Evolutionary conservation across 2,797 vertebrate genomes (phyloP).

Genomic region (Kryptopterus vitreolus): DNA sequence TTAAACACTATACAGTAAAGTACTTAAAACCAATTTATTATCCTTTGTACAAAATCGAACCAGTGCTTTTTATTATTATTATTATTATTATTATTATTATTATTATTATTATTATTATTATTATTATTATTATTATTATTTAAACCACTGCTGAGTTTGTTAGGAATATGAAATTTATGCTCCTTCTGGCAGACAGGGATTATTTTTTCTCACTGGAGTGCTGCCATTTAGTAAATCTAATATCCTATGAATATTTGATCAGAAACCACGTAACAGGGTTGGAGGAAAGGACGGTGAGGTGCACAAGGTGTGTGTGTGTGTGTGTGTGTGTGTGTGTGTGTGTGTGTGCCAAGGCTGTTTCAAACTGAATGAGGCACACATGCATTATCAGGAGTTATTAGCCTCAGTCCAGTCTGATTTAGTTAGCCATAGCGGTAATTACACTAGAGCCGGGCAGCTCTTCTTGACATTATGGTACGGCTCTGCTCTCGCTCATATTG

Average conservation of each 20-base stretch:
- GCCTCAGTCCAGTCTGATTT: slow-evolving; percentile 51
- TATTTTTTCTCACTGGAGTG: not conserved
- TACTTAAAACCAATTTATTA: not conserved
- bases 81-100: too few relatives aligned
- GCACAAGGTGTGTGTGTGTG: slow-evolving; percentile 53
- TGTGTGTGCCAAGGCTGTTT: slow-evolving; percentile 61
- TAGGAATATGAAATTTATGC: not conserved
- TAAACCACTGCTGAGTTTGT: slow-evolving; percentile 3
- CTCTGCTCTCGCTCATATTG: slow-evolving; percentile 8
- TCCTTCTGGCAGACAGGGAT: not conserved
- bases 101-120: too few relatives aligned
- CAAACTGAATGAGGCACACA: slow-evolving; percentile 56
- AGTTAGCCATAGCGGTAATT: slow-evolving; percentile 53
- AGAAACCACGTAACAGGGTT: not conserved
- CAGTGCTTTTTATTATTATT: too few relatives aligned
- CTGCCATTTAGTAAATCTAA: slow-evolving; percentile 3
- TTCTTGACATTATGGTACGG: slow-evolving; percentile 13
- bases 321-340: slow-evolving; percentile 55
- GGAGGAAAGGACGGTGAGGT: not conserved
- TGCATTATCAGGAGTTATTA: slow-evolving; percentile 64
- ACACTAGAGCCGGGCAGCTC: slow-evolving; percentile 42
- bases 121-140: not conserved
- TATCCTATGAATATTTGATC: slow-evolving; percentile 17
- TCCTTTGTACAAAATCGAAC: not conserved
- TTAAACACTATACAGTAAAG: not conserved